Percentiles rank a stretch among this genome's conserved stretches.
Evolutionary conservation across 2,113 vertebrate species (phyloP).

Genomic region (Lepus timidus): DNA sequence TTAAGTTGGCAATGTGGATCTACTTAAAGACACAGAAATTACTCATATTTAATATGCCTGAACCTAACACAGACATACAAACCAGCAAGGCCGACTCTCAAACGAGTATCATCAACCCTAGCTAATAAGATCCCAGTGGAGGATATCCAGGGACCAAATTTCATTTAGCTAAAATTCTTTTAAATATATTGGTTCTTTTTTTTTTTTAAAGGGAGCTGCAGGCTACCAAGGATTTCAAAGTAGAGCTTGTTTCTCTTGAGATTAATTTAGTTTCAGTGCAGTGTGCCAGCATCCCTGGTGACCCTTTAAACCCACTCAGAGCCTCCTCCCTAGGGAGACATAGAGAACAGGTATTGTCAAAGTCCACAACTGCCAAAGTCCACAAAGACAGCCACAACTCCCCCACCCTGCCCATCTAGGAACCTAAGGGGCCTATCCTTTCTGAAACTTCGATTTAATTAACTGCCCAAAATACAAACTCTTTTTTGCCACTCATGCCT

Average conservation of each 20-base stretch:
- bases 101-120: background rate
- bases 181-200: background rate
- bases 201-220: background rate
- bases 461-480: background rate
- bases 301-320: background rate
- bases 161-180: slow-evolving; percentile 35
- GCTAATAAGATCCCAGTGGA: slow-evolving; percentile 7
- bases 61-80: background rate
- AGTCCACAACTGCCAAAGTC: background rate
- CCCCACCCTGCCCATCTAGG: background rate
- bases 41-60: background rate
- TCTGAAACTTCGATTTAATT: background rate
- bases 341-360: background rate
- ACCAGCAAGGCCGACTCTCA: background rate
- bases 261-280: background rate
- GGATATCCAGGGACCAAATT: background rate
- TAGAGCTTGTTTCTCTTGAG: background rate
- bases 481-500: background rate
- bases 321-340: background rate
- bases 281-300: too few species aligned
- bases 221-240: slow-evolving; percentile 8
- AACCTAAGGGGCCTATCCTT: background rate
- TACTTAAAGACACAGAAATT: background rate
- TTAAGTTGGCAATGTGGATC: too few species aligned
- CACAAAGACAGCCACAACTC: background rate